Base-by-base conservation (phyloP, 2,113 vertebrate species). In the Cyprinus carpio region DNA sequence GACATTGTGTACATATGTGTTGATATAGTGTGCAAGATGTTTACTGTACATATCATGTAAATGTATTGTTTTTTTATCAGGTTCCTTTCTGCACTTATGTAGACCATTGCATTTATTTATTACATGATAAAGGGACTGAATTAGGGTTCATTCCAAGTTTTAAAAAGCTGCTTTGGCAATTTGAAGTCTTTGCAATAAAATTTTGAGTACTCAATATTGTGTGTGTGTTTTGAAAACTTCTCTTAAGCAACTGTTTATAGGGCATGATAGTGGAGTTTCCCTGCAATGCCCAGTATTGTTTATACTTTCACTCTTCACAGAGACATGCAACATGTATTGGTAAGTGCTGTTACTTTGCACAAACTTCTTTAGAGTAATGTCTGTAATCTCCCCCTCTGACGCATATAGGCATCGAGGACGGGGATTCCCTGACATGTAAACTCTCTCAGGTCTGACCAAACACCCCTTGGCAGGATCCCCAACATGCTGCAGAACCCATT, bases 21-120 rank as follows among this genome's bases (percentile, higher is more conserved):
- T 69, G 43, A 6, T 51, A 54, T 51, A 51, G 9, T 82, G 56
- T 43, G 23, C 40, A 81, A 29, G 2, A 56, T n/a, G 67, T 71
- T 81, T 62, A 49, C 81, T 82, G 81, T 82, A 82, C 46, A 82
- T 69, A 82, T n/a, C 29, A 29, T 82, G 65, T 82, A 72, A 37
- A 72, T 82, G 72, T n/a, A 58, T 71, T 78, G 13, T 40, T 65
- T 86, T 72, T 83, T 34, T 49, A 43, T 67, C 49, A 60, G 80
- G 25, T 77, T 74, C 6, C 20, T 46, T 84, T 83, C 75, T 87
- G 86, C 82, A 84, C 82, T 87, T 87, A 79, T 37, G 75, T 71
- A 71, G 58, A 37, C 60, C 29, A 31, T 46, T 75, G 81, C 82
- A 75, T 60, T 87, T 87, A 87, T 87, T 87, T 87, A 87, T 87